A percentile compares a stretch with the other conserved stretches of the same genome.
phyloP scores from a whole-genome alignment of 2,888 invertebrate genomes.

The Dynastes maya region DNA sequence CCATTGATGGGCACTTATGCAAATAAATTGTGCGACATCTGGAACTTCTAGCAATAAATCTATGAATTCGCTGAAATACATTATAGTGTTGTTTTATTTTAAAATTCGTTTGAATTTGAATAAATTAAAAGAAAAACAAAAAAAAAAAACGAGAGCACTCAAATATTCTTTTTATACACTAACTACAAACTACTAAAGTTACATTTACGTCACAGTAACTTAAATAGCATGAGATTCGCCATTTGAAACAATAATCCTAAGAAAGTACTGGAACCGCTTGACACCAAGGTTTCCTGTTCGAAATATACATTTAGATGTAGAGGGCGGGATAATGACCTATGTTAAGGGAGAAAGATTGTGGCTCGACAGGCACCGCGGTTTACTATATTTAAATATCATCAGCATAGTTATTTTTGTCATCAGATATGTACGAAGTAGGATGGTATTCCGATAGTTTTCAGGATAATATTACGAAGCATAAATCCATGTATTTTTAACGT shows the following conservation, averaged over 20 bases:
- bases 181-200: background rate
- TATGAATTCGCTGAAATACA: no score
- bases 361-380: conserved; percentile 17
- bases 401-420: conserved; percentile 11
- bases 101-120: no score
- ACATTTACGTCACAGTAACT: background rate
- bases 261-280: conserved; percentile 49
- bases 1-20: conserved; percentile 15
- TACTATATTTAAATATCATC: conserved; percentile 34
- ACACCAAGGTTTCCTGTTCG: conserved; percentile 46
- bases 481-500: background rate
- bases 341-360: conserved; percentile 30
- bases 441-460: background rate
- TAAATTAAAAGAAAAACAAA: no score
- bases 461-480: background rate
- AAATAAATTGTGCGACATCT: conserved; percentile 16
- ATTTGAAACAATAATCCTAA: conserved; percentile 46
- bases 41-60: background rate
- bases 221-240: conserved; percentile 21
- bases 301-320: conserved; percentile 36
- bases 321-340: conserved; percentile 40
- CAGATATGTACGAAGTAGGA: background rate
- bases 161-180: no score
- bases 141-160: no score
- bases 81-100: no score